Evolutionary conservation across 2,797 vertebrate genomes (phyloP).

Genomic region (Anisognathus igniventris): DNA sequence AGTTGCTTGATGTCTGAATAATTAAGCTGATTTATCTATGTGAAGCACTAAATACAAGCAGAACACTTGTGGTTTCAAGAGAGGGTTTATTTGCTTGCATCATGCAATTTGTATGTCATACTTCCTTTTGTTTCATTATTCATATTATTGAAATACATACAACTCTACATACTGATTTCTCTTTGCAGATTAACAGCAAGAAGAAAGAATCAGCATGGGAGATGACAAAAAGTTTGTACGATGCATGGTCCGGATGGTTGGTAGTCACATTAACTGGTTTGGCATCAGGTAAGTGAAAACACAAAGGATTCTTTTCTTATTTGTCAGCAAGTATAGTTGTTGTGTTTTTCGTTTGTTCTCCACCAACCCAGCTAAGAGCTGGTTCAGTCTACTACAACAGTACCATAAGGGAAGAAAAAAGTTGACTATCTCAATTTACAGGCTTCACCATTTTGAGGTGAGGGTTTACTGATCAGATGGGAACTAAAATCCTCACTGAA

Average conservation of each 20-base stretch:
- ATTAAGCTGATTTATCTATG: not conserved
- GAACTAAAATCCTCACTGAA: not conserved
- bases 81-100: not conserved
- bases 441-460: not conserved
- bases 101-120: not conserved
- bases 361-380: not conserved
- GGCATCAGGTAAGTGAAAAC: conserved; percentile 86
- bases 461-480: not conserved
- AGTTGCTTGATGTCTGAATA: not conserved
- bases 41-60: not conserved
- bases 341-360: not conserved
- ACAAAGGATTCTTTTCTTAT: not conserved
- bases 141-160: not conserved
- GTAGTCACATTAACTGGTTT: conserved; percentile 95
- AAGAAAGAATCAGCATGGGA: conserved; percentile 99
- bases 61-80: not conserved
- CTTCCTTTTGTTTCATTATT: not conserved
- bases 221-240: conserved; percentile 95
- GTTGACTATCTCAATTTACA: not conserved
- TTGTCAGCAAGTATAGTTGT: not conserved
- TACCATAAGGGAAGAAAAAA: not conserved
- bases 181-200: conserved; percentile 94
- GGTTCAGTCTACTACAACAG: not conserved
- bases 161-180: not conserved
- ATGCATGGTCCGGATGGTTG: conserved; percentile 98